These are phyloP conservation scores for Australoheros facetus DNA, from an alignment of 2,797 vertebrate genomes.

Conservation along the genomic window DNA sequence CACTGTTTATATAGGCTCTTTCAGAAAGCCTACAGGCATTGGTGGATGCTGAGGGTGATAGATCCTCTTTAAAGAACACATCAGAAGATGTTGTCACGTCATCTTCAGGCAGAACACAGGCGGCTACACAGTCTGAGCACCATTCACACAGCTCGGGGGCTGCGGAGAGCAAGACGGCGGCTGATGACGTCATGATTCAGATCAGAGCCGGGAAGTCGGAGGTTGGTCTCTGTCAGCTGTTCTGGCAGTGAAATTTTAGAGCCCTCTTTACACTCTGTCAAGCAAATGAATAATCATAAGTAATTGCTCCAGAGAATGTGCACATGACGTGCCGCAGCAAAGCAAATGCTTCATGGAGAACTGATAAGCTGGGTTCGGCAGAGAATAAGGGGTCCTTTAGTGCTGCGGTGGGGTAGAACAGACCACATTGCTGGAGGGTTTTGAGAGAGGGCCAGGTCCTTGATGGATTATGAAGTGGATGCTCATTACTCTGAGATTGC, in stretches of 20 bases:
- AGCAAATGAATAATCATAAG: conserved; percentile 79
- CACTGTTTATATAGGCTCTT: conserved; percentile 79
- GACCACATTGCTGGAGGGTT: conserved; percentile 80
- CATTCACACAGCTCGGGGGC: conserved; percentile 33
- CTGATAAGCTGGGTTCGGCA: conserved; percentile 73
- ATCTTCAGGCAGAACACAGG: conserved; percentile 50
- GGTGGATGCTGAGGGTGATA: conserved; percentile 55
- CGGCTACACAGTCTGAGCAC: conserved; percentile 64
- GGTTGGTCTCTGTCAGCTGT: conserved; percentile 82
- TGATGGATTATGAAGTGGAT: conserved; percentile 86
- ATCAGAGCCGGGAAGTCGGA: conserved; percentile 95
- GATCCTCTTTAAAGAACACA: conserved; percentile 54
- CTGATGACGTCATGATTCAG: conserved; percentile 90
- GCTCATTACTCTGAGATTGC: conserved; percentile 87
- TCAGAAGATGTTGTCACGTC: conserved; percentile 66
- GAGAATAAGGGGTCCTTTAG: conserved; percentile 77
- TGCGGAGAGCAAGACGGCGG: conserved; percentile 69
- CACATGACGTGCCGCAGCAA: conserved; percentile 63
- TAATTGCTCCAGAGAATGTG: conserved; percentile 76
- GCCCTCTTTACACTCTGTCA: conserved; percentile 67
- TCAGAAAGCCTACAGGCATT: conserved; percentile 86
- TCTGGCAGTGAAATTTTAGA: conserved; percentile 60
- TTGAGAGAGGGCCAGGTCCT: conserved; percentile 84
- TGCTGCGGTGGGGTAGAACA: conserved; percentile 72
- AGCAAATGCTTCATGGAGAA: conserved; percentile 71